A percentile compares a stretch with the other conserved stretches of the same genome.
phyloP scores from a whole-genome alignment of 1,140 invertebrate genomes.

The Proales similis region DNA sequence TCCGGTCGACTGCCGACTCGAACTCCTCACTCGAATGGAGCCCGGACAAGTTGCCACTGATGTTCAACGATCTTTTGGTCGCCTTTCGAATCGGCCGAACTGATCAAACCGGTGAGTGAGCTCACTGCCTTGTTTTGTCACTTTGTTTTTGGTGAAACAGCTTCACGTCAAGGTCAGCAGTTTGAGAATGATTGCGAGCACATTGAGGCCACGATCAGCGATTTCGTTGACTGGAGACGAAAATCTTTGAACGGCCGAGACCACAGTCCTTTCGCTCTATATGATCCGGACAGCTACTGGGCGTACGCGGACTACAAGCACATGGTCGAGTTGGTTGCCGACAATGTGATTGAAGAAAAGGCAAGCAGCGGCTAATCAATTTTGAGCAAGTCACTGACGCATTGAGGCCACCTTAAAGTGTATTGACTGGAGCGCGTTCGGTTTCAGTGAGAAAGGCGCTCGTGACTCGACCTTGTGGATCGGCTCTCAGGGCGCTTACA shows the following conservation, averaged over 20 bases:
- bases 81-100: slow-evolving; percentile 25
- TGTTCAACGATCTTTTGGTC: slow-evolving; percentile 6
- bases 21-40: slow-evolving; percentile 9
- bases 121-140: too few species aligned
- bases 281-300: slow-evolving; percentile 55
- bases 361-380: not conserved
- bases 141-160: not conserved
- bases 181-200: slow-evolving; percentile 65
- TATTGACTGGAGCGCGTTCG: slow-evolving; percentile 68
- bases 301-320: slow-evolving; percentile 79
- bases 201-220: slow-evolving; percentile 58
- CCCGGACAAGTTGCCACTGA: not conserved
- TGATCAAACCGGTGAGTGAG: too few species aligned
- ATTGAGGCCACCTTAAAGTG: slow-evolving; percentile 51
- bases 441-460: slow-evolving; percentile 63
- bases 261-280: slow-evolving; percentile 41
- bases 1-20: too few species aligned
- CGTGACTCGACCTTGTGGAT: slow-evolving; percentile 78
- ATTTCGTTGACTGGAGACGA: slow-evolving; percentile 58
- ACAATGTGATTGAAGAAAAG: slow-evolving; percentile 45
- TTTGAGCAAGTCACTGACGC: not conserved
- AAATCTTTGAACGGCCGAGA: slow-evolving; percentile 41
- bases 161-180: slow-evolving; percentile 57
- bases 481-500: slow-evolving; percentile 75
- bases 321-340: slow-evolving; percentile 63